Conservation (phyloP, 2,113 vertebrate genomes). For the Megaleporinus macrocephalus region DNA sequence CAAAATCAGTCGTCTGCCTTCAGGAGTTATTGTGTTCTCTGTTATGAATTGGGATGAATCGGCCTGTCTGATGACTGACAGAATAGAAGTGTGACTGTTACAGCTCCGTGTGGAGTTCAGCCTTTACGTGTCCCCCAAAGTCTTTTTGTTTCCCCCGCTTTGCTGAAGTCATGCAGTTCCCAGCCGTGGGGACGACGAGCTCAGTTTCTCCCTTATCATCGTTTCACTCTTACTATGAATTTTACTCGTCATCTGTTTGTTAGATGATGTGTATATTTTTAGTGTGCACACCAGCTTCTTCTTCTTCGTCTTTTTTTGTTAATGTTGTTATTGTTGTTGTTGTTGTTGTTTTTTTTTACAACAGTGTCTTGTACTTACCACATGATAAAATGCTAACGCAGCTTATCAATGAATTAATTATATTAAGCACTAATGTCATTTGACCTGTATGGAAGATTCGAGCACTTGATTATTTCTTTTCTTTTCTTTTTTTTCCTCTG, state of each 20-base stretch:
- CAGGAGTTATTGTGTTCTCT: slow-evolving; percentile 3
- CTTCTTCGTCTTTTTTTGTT: neutral
- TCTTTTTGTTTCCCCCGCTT: neutral
- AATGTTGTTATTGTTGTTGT: neutral
- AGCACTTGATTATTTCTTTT: slow-evolving; percentile 38
- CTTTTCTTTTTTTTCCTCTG: neutral
- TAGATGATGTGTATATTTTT: slow-evolving; percentile 38
- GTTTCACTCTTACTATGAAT: slow-evolving; percentile 18
- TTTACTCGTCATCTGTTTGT: slow-evolving; percentile 44
- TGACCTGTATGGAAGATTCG: slow-evolving; percentile 15
- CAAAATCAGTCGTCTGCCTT: slow-evolving; percentile 3
- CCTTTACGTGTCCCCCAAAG: neutral
- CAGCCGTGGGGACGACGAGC: neutral
- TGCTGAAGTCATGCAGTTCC: slow-evolving; percentile 3
- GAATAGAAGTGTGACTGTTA: slow-evolving; percentile 27
- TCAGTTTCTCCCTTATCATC: neutral
- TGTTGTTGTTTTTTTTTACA: neutral
- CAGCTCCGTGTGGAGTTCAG: neutral
- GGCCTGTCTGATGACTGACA: slow-evolving; percentile 15
- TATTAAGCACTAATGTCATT: slow-evolving; percentile 55
- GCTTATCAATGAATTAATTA: slow-evolving; percentile 8
- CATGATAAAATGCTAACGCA: slow-evolving; percentile 41
- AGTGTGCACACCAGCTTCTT: slow-evolving; percentile 20
- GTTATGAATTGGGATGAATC: slow-evolving; percentile 7
- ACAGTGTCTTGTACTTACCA: slow-evolving; percentile 8